Conservation (phyloP, 1,140 invertebrate species). For the Metopolophium dirhodum region DNA sequence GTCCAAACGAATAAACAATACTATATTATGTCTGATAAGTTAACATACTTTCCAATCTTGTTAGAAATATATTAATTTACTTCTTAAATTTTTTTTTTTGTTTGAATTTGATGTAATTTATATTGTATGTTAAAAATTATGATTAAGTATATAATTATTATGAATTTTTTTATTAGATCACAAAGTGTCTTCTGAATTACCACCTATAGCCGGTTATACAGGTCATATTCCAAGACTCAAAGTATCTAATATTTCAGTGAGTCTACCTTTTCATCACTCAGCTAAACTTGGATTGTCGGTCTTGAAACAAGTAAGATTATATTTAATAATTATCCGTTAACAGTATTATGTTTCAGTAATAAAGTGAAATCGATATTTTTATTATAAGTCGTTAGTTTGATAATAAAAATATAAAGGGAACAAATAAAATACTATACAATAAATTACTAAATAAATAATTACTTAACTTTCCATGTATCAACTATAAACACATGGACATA, state of each 20-base stretch:
- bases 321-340: neutral
- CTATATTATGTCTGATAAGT: neutral
- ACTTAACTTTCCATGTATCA: too few species aligned
- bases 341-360: neutral
- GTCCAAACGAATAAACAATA: too few species aligned
- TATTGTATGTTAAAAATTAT: neutral
- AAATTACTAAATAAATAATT: too few species aligned
- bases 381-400: neutral
- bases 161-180: conserved; percentile 65
- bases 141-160: neutral
- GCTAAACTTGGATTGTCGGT: conserved; percentile 69
- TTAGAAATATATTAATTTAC: neutral
- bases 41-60: neutral
- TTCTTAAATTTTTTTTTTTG: neutral
- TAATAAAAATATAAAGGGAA: neutral
- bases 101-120: neutral
- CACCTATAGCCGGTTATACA: conserved; percentile 76
- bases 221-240: conserved; percentile 75
- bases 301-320: conserved; percentile 45
- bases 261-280: conserved; percentile 72
- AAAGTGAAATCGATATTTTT: neutral
- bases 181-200: conserved; percentile 72
- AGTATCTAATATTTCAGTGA: conserved; percentile 71
- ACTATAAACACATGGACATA: too few species aligned
- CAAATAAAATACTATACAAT: too few species aligned